phyloP scores from a whole-genome alignment of 2,888 invertebrate genomes.

The Linyphia triangularis region DNA sequence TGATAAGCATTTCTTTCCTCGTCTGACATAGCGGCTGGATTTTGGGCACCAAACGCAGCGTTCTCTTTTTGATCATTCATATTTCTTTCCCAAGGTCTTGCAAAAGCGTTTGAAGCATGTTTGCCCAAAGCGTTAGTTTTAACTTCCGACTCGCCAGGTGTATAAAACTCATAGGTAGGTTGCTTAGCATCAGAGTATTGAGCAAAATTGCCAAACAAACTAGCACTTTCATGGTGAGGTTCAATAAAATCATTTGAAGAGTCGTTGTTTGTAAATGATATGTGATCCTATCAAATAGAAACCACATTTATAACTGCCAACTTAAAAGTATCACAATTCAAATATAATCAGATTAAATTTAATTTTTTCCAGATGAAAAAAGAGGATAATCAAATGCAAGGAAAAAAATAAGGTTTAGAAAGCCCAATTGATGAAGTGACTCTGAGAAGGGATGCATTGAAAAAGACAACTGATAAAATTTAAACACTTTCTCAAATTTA shows the following conservation, averaged over 20 bases:
- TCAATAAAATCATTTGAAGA: neutral
- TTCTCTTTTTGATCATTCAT: neutral
- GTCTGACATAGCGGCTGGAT: neutral
- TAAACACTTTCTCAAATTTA: conserved; percentile 73
- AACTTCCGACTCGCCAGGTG: neutral
- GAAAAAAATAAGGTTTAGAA: no score
- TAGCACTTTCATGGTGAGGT: neutral
- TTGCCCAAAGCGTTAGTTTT: neutral
- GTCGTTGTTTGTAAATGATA: neutral
- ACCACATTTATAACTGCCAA: no score
- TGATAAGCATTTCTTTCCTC: neutral
- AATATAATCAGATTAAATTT: no score
- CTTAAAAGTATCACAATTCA: no score
- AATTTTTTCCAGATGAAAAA: no score
- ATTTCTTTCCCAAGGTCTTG: neutral
- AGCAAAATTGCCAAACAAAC: neutral
- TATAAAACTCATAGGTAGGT: neutral
- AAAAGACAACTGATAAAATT: conserved; percentile 73
- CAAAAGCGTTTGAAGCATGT: neutral
- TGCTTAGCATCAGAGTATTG: neutral
- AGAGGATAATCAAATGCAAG: no score
- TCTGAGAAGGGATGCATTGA: conserved; percentile 48
- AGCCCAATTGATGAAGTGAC: conserved; percentile 67
- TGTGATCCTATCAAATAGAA: neutral
- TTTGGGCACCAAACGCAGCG: neutral